Percentiles rank a stretch among this genome's conserved stretches.
These are phyloP conservation scores for Habropoda laboriosa DNA, from an alignment of 1,140 invertebrate species.

Conservation along the genomic window DNA sequence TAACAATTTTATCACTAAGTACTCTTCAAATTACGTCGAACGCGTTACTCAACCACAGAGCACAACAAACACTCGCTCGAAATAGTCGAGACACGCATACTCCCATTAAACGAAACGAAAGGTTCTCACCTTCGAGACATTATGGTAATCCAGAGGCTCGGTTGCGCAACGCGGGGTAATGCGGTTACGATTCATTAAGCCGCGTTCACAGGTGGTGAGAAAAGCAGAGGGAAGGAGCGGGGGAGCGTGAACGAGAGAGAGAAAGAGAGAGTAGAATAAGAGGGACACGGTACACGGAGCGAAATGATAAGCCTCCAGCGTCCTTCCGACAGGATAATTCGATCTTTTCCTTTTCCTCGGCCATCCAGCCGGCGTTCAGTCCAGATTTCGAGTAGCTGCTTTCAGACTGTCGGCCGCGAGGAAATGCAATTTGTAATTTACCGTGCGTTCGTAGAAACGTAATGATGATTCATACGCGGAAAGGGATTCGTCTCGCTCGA, in stretches of 20 bases:
- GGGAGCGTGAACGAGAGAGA: not conserved
- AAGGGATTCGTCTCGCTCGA: slow-evolving; percentile 65
- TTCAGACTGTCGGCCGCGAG: slow-evolving; percentile 32
- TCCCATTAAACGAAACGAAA: slow-evolving; percentile 40
- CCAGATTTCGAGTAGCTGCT: slow-evolving; percentile 48
- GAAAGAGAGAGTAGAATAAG: not conserved
- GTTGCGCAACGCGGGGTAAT: slow-evolving; percentile 52
- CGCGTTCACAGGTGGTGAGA: slow-evolving; percentile 39
- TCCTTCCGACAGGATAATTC: slow-evolving; percentile 66
- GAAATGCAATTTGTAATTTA: slow-evolving; percentile 55
- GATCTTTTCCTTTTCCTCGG: slow-evolving; percentile 58
- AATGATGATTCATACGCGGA: slow-evolving; percentile 67
- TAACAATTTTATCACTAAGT: no score
- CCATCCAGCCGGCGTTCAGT: slow-evolving; percentile 1
- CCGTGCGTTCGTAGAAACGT: slow-evolving; percentile 48
- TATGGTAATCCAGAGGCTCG: slow-evolving; percentile 39
- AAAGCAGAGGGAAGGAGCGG: not conserved
- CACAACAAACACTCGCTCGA: no score
- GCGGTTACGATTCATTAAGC: slow-evolving; percentile 60
- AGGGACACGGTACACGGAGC: slow-evolving; percentile 49
- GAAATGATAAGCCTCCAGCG: slow-evolving; percentile 44
- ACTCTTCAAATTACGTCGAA: no score
- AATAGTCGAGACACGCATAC: no score
- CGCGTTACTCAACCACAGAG: no score
- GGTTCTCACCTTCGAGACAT: slow-evolving; percentile 48